These are phyloP conservation scores for Andrena marginata DNA, from an alignment of 2,888 invertebrate genomes.

Conservation along the genomic window DNA sequence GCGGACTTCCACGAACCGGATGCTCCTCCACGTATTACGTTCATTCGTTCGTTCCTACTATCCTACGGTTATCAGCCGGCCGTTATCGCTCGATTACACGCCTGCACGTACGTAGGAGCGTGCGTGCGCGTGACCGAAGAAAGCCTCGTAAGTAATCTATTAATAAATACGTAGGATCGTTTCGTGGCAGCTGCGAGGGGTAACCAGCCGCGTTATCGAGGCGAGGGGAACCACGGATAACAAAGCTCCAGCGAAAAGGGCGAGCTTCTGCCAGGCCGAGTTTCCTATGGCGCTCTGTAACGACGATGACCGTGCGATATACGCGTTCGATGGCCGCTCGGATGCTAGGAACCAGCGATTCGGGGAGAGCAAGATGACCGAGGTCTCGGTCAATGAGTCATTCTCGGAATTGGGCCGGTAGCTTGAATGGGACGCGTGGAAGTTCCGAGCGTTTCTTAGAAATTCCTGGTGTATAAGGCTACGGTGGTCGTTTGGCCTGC, in stretches of 20 bases:
- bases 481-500: no score
- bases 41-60: background rate
- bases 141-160: slow-evolving; percentile 40
- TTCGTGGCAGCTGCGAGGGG: slow-evolving; percentile 34
- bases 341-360: background rate
- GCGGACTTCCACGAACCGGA: slow-evolving; percentile 39
- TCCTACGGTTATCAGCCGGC: slow-evolving; percentile 1
- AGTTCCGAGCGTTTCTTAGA: background rate
- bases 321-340: background rate
- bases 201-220: slow-evolving; percentile 26
- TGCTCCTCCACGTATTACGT: slow-evolving; percentile 3
- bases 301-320: background rate
- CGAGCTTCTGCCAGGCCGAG: background rate
- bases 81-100: slow-evolving; percentile 25
- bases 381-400: background rate
- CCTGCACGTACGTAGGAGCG: background rate
- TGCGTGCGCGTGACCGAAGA: background rate
- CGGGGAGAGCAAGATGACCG: background rate
- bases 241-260: slow-evolving; percentile 10
- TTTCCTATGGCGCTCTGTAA: background rate
- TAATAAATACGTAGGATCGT: slow-evolving; percentile 49
- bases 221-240: slow-evolving; percentile 10
- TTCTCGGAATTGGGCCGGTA: background rate
- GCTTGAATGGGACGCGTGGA: background rate
- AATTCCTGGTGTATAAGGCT: background rate